Evolutionary conservation across 2,888 invertebrate species (phyloP).

Genomic region (Leptinotarsa tumamoca): DNA sequence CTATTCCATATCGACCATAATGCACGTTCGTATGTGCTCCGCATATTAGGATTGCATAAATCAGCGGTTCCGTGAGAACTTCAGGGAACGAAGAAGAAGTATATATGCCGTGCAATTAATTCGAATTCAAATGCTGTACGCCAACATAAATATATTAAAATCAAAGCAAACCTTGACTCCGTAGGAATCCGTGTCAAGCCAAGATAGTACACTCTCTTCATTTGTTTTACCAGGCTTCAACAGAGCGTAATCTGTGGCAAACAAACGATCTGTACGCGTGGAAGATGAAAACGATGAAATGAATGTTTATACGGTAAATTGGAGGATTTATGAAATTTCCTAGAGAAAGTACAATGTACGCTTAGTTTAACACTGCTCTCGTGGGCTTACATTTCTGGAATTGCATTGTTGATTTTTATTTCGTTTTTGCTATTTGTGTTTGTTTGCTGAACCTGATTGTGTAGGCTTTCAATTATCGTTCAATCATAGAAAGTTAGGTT

Average conservation of each 20-base stretch:
- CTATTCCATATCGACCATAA: no score
- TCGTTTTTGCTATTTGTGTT: conserved; percentile 23
- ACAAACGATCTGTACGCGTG: conserved; percentile 6
- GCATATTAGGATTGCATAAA: background rate
- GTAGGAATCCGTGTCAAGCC: conserved; percentile 30
- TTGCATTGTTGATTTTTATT: conserved; percentile 11
- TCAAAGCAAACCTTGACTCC: conserved; percentile 35
- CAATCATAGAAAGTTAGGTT: conserved; percentile 22
- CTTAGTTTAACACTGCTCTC: conserved; percentile 28
- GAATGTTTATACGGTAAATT: background rate
- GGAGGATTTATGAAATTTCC: background rate
- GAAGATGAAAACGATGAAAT: background rate
- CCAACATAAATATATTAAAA: conserved; percentile 21
- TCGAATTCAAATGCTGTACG: conserved; percentile 17
- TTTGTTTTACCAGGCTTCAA: conserved; percentile 22
- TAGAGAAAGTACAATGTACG: conserved; percentile 13
- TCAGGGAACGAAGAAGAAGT: background rate
- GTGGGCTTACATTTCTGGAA: background rate
- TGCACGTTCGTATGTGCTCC: background rate
- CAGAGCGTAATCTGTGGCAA: conserved; percentile 9
- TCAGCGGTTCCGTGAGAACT: background rate
- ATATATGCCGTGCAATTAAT: conserved; percentile 6
- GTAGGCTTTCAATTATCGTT: conserved; percentile 31
- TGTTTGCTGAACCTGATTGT: conserved; percentile 32
- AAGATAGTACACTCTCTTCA: conserved; percentile 15